A percentile compares a stretch with the other conserved stretches of the same genome.
These are phyloP conservation scores for Microhierax caerulescens DNA, from an alignment of 2,797 vertebrate species.

Conservation along the genomic window DNA sequence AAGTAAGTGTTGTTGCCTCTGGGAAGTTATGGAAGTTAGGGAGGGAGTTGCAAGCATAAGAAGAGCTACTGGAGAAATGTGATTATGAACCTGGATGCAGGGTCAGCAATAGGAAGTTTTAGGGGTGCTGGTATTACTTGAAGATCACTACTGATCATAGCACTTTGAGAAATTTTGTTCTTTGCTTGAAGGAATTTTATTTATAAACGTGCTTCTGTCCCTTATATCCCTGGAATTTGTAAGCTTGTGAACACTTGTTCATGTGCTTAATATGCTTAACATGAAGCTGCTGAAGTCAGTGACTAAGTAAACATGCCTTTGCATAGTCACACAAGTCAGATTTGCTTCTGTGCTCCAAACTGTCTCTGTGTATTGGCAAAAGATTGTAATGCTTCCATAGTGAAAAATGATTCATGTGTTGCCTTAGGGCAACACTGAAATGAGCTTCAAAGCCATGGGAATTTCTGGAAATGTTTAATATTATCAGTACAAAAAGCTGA, in stretches of 20 bases:
- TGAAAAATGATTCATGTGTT: background rate
- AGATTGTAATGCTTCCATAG: background rate
- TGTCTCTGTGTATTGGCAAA: background rate
- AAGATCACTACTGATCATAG: background rate
- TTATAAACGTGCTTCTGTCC: background rate
- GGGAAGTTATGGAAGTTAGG: background rate
- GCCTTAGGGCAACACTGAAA: background rate
- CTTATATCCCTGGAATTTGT: background rate
- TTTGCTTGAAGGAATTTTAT: background rate
- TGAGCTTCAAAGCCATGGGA: background rate
- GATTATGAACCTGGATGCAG: background rate
- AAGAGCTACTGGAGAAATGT: background rate
- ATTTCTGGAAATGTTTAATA: slow-evolving; percentile 18
- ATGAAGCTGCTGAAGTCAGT: background rate
- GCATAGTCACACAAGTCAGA: background rate
- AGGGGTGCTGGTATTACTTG: background rate
- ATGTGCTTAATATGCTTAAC: background rate
- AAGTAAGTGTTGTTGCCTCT: background rate
- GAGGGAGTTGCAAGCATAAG: background rate
- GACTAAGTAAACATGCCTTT: slow-evolving; percentile 1
- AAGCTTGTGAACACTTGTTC: background rate
- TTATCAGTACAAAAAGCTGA: background rate
- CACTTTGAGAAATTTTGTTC: background rate
- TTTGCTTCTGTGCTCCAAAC: background rate
- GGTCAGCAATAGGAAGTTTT: background rate